These are phyloP conservation scores for Argyresthia albistria DNA, from an alignment of 2,888 invertebrate genomes.

Conservation along the genomic window DNA sequence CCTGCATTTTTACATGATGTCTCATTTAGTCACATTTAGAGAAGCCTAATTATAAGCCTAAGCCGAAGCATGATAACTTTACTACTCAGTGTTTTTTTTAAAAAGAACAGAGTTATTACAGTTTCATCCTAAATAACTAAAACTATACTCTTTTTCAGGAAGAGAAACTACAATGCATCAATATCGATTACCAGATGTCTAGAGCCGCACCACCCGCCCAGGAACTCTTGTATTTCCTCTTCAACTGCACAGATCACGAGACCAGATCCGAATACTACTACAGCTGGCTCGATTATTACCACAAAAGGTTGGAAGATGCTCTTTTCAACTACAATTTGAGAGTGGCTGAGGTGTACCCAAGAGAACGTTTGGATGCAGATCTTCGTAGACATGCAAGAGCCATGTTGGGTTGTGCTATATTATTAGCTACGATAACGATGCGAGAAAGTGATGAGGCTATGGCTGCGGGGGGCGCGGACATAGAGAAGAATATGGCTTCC, in stretches of 20 bases:
- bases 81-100: background rate
- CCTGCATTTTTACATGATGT: background rate
- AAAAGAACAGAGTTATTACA: background rate
- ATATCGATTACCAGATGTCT: slow-evolving; percentile 6
- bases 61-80: background rate
- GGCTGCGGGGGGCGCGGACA: background rate
- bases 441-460: background rate
- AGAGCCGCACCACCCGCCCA: background rate
- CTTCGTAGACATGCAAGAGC: background rate
- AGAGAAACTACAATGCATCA: background rate
- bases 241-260: slow-evolving; percentile 6
- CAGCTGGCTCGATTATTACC: slow-evolving; percentile 8
- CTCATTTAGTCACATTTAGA: background rate
- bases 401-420: background rate
- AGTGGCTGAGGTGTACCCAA: background rate
- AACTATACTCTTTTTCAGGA: background rate
- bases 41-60: background rate
- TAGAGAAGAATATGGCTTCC: background rate
- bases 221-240: slow-evolving; percentile 4
- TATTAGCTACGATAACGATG: background rate
- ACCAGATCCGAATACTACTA: slow-evolving; percentile 3
- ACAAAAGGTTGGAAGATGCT: background rate
- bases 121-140: background rate
- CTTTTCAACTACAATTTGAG: background rate
- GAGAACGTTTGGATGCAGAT: slow-evolving; percentile 1